Evolutionary conservation across 2,113 vertebrate species (phyloP), one percentile per base, ranked within the genome.

Genomic region (Tachuris rubrigastra): DNA sequence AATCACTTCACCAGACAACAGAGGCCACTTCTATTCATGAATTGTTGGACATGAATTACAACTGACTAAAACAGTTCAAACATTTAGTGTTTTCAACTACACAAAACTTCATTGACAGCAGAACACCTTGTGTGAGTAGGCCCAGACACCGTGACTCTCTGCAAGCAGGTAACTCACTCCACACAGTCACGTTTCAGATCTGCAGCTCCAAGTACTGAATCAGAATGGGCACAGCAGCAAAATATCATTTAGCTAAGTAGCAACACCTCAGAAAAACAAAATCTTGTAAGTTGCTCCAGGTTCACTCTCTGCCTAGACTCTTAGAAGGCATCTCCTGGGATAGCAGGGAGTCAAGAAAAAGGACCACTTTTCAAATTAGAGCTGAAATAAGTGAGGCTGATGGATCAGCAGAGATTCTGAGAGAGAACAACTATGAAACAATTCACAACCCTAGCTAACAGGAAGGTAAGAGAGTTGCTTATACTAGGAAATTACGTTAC

Each of bases 211-310:
- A 25, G 42, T 2, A 31, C 2, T 25, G 55, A 80, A 14, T 23
- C 0, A 1, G 30, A 68, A 66, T 0, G 0, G 31, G 6, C 6
- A 33, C 2, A 17, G 59, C n/a, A 77, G 44, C 9, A 47, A 4
- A 47, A 4, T 4, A 3, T 0, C 66, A 49, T 19, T 41, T 28
- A 69, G 42, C 12, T 23, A 53, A 52, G 52, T 5, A 88, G 22
- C 44, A 27, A 23, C 4, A 72, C 12, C 44, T 49, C 30, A 31
- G 25, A 49, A 56, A 76, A 23, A 46, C 4, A 53, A 71, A 75
- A 62, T 28, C 4, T 4, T 30, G 28, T 0, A 49, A 6, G 11
- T 1, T 58, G 31, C 23, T 84, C 19, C 73, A 66, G 41, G n/a
- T 22, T 31, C 28, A 62, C 4, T 16, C 44, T 56, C 53, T 27